Evolutionary conservation across 2,888 invertebrate species (phyloP), one percentile per base, ranked within the genome.

Genomic region (Glyphotaelius pellucidus): DNA sequence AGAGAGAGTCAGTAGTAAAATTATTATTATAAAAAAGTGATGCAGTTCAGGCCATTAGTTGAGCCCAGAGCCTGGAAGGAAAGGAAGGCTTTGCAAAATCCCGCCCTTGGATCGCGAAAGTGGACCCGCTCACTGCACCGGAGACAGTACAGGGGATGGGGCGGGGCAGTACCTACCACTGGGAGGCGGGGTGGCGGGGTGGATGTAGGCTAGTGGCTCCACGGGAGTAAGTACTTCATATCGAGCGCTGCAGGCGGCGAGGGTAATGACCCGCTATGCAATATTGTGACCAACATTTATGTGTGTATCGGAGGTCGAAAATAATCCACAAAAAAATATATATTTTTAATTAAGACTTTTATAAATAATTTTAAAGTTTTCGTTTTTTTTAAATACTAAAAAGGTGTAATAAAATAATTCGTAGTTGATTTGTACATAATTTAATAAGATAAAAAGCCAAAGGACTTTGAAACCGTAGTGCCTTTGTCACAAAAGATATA

Each of bases 181-280:
- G 47, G 67, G 67, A 19, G 9, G 67, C 9, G 25, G 9, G 19
- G n/a, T n/a, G 5, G 5, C 4, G 19, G 19, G 15, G 52, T 52
- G 67, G 67, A 67, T 67, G 67, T 67, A 67, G 67, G 67, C 67
- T 67, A 67, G 67, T 67, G n/a, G 67, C 67, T 67, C 67, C 67
- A 67, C 67, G 67, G 67, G 7, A 47, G 47, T 47, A 32, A 25
- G 32, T 38, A 32, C 83, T 14, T 35, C 42, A 15, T 89, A 89
- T 89, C 79, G 88, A 89, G 88, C 88, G 88, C 88, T 89, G 88
- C 88, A 89, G 35, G 11, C 35, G 35, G 35, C 67, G 88, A 35
- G 88, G 31, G 38, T 80, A 47, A 35, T 89, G 80, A 89, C 88
- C 88, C 80, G n/a, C 87, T 25, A 30, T 86, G 42, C 87, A 87